A percentile compares a stretch with the other conserved stretches of the same genome.
Evolutionary conservation across 2,888 invertebrate genomes (phyloP).

Genomic region (Colletes collaris): DNA sequence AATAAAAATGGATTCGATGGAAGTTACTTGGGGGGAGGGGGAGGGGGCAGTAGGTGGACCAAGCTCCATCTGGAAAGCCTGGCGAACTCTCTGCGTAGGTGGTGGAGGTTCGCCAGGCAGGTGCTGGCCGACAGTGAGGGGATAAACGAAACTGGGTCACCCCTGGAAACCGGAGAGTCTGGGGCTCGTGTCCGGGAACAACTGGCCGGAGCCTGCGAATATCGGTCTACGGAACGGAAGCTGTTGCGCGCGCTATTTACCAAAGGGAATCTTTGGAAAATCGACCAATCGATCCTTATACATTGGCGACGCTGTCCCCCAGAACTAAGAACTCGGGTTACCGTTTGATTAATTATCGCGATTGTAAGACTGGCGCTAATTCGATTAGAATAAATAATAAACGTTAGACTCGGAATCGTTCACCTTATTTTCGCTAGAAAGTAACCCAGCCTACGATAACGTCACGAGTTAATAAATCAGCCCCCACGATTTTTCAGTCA

Average conservation of each 20-base stretch:
- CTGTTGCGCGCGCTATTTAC: constrained; percentile 9
- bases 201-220: constrained; percentile 55
- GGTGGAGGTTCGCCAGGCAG: constrained; percentile 59
- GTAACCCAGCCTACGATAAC: too few relatives aligned
- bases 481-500: too few relatives aligned
- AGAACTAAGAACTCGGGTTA: too few relatives aligned
- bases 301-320: too few relatives aligned
- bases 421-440: too few relatives aligned
- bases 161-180: constrained; percentile 73
- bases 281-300: not conserved
- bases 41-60: constrained; percentile 21
- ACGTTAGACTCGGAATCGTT: too few relatives aligned
- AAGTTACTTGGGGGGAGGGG: constrained; percentile 14
- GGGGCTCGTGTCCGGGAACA: constrained; percentile 66
- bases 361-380: too few relatives aligned
- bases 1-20: not conserved
- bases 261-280: constrained; percentile 8
- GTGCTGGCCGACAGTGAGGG: constrained; percentile 59
- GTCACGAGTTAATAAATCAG: too few relatives aligned
- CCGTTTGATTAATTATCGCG: too few relatives aligned
- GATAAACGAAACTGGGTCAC: constrained; percentile 75
- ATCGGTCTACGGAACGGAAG: constrained; percentile 20
- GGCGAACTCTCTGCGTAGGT: constrained; percentile 41
- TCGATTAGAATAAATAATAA: too few relatives aligned
- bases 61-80: constrained; percentile 51